These are phyloP conservation scores for Acromyrmex heyeri DNA, from an alignment of 1,140 invertebrate species.

Conservation along the genomic window DNA sequence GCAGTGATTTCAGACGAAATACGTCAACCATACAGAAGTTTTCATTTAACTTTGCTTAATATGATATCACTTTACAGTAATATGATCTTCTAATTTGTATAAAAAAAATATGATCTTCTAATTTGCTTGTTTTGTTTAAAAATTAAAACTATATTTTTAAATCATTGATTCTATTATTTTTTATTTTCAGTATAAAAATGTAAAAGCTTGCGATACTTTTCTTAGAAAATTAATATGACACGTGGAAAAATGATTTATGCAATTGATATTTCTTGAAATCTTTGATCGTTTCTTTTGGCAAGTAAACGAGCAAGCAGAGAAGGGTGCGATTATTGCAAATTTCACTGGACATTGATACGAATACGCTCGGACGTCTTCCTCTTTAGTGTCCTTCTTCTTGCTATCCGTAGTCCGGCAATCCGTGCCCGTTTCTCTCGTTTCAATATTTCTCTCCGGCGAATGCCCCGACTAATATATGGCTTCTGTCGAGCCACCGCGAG, in stretches of 20 bases:
- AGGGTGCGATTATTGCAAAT: constrained; percentile 75
- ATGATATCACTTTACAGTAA: background rate
- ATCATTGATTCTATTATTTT: background rate
- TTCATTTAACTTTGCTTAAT: constrained; percentile 23
- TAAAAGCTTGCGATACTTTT: background rate
- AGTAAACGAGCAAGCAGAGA: constrained; percentile 30
- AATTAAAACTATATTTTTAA: background rate
- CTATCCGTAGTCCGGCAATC: constrained; percentile 49
- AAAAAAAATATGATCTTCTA: background rate
- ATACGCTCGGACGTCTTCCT: constrained; percentile 79
- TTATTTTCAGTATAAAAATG: background rate
- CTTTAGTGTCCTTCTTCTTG: constrained; percentile 68
- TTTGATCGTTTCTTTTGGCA: constrained; percentile 47
- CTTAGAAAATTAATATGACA: background rate
- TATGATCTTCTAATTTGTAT: background rate
- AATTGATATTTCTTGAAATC: constrained; percentile 15
- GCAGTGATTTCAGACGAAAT: constrained; percentile 58
- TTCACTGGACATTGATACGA: constrained; percentile 81
- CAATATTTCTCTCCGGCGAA: constrained; percentile 85
- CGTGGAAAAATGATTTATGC: background rate
- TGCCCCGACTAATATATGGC: constrained; percentile 85
- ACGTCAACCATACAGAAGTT: constrained; percentile 17
- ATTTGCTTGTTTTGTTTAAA: background rate
- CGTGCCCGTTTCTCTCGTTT: constrained; percentile 81
- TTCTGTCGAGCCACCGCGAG: constrained; percentile 79